These are phyloP conservation scores for Ramphastos sulfuratus DNA, from an alignment of 2,113 vertebrate genomes.

Conservation along the genomic window DNA sequence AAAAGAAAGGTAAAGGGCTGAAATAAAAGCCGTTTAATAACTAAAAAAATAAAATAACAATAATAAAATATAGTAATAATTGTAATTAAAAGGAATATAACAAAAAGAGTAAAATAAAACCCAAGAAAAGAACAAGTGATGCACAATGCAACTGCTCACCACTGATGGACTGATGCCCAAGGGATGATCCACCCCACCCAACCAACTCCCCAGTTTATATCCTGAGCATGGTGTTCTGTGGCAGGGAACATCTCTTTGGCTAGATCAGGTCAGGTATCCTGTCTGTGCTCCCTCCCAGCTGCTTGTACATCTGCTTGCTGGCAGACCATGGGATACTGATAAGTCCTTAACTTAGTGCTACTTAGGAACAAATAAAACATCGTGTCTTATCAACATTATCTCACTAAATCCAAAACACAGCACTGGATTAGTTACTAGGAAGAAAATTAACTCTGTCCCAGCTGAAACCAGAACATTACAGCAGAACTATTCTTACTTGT, in stretches of 20 bases:
- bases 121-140: background rate
- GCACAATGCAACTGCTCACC: background rate
- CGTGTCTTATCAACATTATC: background rate
- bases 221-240: background rate
- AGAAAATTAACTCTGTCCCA: background rate
- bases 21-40: background rate
- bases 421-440: background rate
- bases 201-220: too few species aligned
- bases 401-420: background rate
- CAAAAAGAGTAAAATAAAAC: background rate
- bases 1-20: background rate
- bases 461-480: background rate
- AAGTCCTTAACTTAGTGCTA: background rate
- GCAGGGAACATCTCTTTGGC: background rate
- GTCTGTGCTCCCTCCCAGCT: background rate
- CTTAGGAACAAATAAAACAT: background rate
- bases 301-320: background rate
- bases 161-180: background rate
- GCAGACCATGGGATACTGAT: background rate
- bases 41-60: background rate
- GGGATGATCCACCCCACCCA: too few species aligned
- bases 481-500: background rate
- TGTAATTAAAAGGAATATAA: background rate
- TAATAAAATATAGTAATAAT: background rate
- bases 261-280: background rate